Percentiles rank a stretch among this genome's conserved stretches.
These are phyloP conservation scores for Polypedilum vanderplanki DNA, from an alignment of 1,140 invertebrate genomes.

Conservation along the genomic window DNA sequence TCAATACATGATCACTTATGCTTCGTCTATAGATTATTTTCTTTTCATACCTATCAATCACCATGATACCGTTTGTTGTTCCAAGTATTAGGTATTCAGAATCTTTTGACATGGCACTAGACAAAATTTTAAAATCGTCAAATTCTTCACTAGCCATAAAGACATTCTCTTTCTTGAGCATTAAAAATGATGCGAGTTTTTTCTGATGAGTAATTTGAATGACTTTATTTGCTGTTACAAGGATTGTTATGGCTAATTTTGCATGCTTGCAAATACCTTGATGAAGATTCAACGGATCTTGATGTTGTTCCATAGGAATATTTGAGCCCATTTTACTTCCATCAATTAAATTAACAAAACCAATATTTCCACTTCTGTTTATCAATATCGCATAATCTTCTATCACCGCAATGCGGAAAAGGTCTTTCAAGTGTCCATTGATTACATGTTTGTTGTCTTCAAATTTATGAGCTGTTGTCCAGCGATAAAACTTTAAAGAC, in stretches of 20 bases:
- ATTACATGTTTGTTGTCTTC: not conserved
- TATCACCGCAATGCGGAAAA: not conserved
- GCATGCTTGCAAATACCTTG: constrained; percentile 16
- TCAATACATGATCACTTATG: constrained; percentile 39
- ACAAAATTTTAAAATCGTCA: constrained; percentile 34
- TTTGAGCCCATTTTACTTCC: not conserved
- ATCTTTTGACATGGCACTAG: constrained; percentile 36
- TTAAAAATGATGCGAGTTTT: not conserved
- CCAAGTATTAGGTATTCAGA: constrained; percentile 38
- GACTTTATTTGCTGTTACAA: constrained; percentile 33
- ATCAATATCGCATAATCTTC: not conserved
- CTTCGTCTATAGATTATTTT: constrained; percentile 36
- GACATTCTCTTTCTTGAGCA: not conserved
- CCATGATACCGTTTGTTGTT: constrained; percentile 37
- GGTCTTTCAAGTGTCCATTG: not conserved
- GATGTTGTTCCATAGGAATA: not conserved
- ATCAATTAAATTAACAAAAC: constrained; percentile 23
- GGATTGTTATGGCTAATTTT: constrained; percentile 32
- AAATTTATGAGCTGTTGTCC: not conserved
- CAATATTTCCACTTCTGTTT: not conserved
- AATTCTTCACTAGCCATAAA: constrained; percentile 11
- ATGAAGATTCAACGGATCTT: constrained; percentile 32
- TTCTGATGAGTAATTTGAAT: constrained; percentile 29
- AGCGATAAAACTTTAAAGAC: not conserved
- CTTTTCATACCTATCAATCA: constrained; percentile 35